A percentile compares a stretch with the other conserved stretches of the same genome.
These are phyloP conservation scores for Alfaro cultratus DNA, from an alignment of 2,797 vertebrate genomes.

Conservation along the genomic window DNA sequence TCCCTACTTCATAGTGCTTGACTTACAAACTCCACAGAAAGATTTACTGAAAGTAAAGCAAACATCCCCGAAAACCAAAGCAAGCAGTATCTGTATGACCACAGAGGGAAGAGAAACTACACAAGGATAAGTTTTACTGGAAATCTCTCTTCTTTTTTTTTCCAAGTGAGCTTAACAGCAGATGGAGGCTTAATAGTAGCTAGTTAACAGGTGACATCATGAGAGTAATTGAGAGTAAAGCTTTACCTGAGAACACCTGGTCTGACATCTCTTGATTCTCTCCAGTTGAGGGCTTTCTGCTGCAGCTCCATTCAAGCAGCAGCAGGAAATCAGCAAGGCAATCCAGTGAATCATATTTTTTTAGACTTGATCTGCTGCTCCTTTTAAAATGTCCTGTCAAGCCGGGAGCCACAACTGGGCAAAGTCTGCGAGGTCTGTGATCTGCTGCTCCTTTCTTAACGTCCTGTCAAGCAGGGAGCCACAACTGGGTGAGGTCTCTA, in stretches of 20 bases:
- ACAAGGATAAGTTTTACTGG: not conserved
- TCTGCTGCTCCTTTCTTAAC: not conserved
- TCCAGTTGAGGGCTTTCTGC: slow-evolving; percentile 52
- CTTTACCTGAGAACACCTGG: slow-evolving; percentile 77
- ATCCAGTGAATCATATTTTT: slow-evolving; percentile 57
- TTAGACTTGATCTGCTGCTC: slow-evolving; percentile 1
- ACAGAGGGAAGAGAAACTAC: not conserved
- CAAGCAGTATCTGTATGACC: not conserved
- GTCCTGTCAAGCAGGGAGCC: not conserved
- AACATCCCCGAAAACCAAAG: not conserved
- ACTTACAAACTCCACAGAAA: not conserved
- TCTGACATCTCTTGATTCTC: slow-evolving; percentile 64
- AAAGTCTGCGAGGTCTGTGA: too few species aligned
- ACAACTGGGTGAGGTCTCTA: not conserved
- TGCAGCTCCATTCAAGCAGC: slow-evolving; percentile 47
- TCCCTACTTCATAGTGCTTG: not conserved
- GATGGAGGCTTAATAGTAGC: not conserved
- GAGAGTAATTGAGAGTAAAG: not conserved
- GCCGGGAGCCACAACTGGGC: not conserved
- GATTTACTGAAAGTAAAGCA: not conserved
- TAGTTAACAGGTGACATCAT: not conserved
- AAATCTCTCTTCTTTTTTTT: not conserved
- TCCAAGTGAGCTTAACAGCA: not conserved
- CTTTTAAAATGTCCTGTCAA: not conserved
- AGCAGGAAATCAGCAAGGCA: slow-evolving; percentile 47